Conservation (phyloP, 2,888 invertebrate species). For the Ormyrus pomaceus region DNA sequence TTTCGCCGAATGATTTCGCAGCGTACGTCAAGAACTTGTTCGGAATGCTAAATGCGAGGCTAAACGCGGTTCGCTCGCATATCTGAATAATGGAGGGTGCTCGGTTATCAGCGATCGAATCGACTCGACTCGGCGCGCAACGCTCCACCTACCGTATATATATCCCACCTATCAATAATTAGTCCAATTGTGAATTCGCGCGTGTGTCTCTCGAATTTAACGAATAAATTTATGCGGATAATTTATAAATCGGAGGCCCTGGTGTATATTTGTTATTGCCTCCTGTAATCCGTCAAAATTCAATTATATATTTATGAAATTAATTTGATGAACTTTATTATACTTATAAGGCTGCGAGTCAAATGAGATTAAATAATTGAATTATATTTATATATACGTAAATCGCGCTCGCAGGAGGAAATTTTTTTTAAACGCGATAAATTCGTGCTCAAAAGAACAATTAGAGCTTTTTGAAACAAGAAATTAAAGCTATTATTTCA, state of each 20-base stretch:
- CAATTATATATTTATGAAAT: too few relatives aligned
- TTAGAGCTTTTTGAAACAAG: not conserved
- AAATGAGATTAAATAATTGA: too few relatives aligned
- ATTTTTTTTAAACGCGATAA: not conserved
- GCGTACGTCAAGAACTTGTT: slow-evolving; percentile 47
- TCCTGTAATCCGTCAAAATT: too few relatives aligned
- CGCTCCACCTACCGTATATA: not conserved
- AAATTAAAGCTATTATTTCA: slow-evolving; percentile 40
- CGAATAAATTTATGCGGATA: slow-evolving; percentile 15
- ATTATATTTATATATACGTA: not conserved
- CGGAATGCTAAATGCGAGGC: slow-evolving; percentile 46
- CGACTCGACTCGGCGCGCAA: slow-evolving; percentile 3
- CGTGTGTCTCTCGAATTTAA: slow-evolving; percentile 2
- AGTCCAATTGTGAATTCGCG: slow-evolving; percentile 35
- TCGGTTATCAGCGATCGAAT: slow-evolving; percentile 49
- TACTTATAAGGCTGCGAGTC: not conserved
- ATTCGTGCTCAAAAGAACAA: not conserved
- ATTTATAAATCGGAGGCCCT: slow-evolving; percentile 4
- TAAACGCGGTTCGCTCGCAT: slow-evolving; percentile 22
- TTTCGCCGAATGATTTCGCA: slow-evolving; percentile 20
- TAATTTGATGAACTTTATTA: too few relatives aligned
- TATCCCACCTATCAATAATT: slow-evolving; percentile 50
- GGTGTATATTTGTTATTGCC: not conserved
- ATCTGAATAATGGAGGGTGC: slow-evolving; percentile 53
- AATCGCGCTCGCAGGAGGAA: not conserved